Conservation (phyloP, 1,140 invertebrate genomes). For the Amphibalanus amphitrite region DNA sequence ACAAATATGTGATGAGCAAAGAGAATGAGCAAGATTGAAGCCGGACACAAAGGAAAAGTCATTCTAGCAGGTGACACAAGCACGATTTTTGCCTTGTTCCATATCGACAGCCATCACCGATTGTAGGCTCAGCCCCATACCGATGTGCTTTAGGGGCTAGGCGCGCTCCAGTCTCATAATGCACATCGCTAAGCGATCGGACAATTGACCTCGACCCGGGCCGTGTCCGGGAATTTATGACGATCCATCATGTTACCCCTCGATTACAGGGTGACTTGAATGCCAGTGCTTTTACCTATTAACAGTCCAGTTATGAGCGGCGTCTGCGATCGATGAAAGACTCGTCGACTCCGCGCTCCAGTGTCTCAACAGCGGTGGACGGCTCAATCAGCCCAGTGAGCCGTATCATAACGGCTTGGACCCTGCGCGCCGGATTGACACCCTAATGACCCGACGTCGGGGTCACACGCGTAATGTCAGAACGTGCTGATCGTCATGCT, state of each 20-base stretch:
- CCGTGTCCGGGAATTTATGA: background rate
- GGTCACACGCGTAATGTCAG: background rate
- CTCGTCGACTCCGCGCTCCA: background rate
- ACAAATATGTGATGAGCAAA: no score
- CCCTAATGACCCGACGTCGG: background rate
- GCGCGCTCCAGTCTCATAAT: background rate
- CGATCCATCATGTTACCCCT: background rate
- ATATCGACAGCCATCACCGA: no score
- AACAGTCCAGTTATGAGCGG: background rate
- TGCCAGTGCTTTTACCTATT: background rate
- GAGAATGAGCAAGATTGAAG: no score
- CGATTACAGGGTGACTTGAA: background rate
- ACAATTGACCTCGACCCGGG: background rate
- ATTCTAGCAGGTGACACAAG: no score
- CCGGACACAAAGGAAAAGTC: no score
- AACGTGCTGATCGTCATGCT: background rate
- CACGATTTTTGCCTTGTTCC: no score
- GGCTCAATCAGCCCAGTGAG: background rate
- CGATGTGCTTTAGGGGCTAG: no score
- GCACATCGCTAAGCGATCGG: background rate
- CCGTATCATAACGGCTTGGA: background rate
- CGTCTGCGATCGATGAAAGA: background rate
- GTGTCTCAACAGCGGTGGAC: background rate
- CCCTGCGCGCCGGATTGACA: background rate
- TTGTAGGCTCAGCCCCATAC: no score